phyloP scores from a whole-genome alignment of 2,113 vertebrate species.

The Plecturocebus donacophilus region DNA sequence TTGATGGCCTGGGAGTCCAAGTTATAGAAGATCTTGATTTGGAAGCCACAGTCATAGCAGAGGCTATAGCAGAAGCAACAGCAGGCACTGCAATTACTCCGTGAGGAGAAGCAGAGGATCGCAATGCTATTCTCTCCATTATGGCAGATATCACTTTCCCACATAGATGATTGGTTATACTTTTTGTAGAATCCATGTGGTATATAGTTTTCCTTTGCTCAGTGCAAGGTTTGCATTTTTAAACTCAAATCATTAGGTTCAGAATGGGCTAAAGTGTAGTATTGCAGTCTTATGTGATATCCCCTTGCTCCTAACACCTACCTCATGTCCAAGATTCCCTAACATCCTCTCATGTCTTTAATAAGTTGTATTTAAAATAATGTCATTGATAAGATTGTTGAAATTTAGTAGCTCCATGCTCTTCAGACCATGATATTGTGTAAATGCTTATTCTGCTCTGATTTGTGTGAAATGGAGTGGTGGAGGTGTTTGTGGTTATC shows the following conservation, averaged over 20 bases:
- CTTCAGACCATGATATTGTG: constrained; percentile 86
- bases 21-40: constrained; percentile 94
- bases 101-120: constrained; percentile 97
- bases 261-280: constrained; percentile 91
- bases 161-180: constrained; percentile 91
- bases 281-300: constrained; percentile 90
- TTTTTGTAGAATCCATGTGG: constrained; percentile 93
- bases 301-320: constrained; percentile 87
- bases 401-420: constrained; percentile 82
- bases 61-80: constrained; percentile 98
- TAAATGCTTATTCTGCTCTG: constrained; percentile 89
- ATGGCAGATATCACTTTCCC: constrained; percentile 99
- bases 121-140: constrained; percentile 98
- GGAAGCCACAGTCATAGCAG: constrained; percentile 97
- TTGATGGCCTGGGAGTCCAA: constrained; percentile 98
- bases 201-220: constrained; percentile 90
- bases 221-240: constrained; percentile 87
- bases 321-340: constrained; percentile 64
- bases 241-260: constrained; percentile 89
- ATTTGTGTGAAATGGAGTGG: constrained; percentile 88
- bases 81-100: constrained; percentile 95
- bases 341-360: constrained; percentile 86
- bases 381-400: constrained; percentile 86
- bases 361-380: constrained; percentile 89
- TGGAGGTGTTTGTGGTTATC: constrained; percentile 88